Evolutionary conservation across 2,113 vertebrate species (phyloP).

Genomic region (Psammodynastes pulverulentus): DNA sequence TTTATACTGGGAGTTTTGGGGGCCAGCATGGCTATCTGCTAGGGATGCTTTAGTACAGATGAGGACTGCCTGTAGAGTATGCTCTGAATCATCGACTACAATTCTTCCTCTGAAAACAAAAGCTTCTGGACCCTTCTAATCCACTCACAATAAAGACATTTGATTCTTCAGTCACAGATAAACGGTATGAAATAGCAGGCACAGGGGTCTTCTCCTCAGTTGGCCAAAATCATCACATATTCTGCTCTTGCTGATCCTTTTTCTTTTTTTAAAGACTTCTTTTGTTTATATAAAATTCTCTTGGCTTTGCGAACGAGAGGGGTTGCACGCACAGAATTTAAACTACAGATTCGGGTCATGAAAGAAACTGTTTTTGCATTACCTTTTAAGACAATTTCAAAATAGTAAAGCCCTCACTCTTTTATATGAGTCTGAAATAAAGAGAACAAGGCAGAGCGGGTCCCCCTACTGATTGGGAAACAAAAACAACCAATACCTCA

Average conservation of each 20-base stretch:
- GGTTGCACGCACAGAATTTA: not conserved
- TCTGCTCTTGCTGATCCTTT: not conserved
- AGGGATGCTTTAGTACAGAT: not conserved
- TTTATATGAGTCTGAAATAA: not conserved
- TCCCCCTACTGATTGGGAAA: not conserved
- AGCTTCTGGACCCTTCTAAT: not conserved
- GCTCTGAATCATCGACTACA: too few relatives aligned
- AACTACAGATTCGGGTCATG: not conserved
- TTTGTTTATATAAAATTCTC: not conserved
- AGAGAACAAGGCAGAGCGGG: not conserved
- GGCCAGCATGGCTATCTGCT: not conserved
- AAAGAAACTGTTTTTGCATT: not conserved
- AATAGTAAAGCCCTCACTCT: not conserved
- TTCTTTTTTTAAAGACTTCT: not conserved
- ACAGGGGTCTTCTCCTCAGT: not conserved
- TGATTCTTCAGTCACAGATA: not conserved
- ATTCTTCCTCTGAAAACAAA: not conserved
- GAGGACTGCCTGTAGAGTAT: not conserved
- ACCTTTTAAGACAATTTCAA: not conserved
- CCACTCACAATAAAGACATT: not conserved
- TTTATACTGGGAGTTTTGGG: not conserved
- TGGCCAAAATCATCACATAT: not conserved
- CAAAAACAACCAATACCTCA: not conserved
- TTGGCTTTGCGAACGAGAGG: not conserved
- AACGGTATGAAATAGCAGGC: not conserved